A percentile compares a stretch with the other conserved stretches of the same genome.
phyloP scores from a whole-genome alignment of 2,113 vertebrate genomes.

The Zosterops pallidus region DNA sequence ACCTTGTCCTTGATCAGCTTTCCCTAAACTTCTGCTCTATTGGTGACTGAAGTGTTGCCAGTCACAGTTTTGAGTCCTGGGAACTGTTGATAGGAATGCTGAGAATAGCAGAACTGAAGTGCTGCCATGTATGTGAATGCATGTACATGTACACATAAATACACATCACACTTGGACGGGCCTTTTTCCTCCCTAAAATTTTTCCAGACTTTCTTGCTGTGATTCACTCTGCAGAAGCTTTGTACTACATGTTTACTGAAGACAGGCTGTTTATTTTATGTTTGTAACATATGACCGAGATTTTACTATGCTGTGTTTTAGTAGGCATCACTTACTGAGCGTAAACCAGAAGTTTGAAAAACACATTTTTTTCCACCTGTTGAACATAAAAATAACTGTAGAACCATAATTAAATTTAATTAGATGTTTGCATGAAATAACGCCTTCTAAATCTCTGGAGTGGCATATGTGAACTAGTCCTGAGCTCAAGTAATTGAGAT shows the following conservation, averaged over 20 bases:
- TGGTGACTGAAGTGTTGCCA: background rate
- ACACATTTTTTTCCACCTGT: background rate
- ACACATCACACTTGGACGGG: background rate
- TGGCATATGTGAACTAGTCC: background rate
- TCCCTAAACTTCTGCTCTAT: background rate
- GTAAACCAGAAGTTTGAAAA: background rate
- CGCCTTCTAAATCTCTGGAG: background rate
- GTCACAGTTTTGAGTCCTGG: background rate
- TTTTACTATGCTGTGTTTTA: background rate
- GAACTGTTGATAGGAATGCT: background rate
- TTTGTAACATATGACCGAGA: background rate
- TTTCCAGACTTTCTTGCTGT: background rate
- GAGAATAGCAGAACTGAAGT: background rate
- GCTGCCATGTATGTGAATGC: background rate
- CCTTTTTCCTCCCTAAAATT: background rate
- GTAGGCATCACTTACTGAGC: background rate
- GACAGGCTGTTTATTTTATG: background rate
- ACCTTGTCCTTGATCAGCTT: background rate
- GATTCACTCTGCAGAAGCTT: background rate
- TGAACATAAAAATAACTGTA: background rate
- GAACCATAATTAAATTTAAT: background rate
- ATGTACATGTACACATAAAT: too few relatives aligned
- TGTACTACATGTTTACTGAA: background rate
- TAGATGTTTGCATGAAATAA: conserved; percentile 4
- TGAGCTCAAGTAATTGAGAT: background rate